Conservation (phyloP, 2,797 vertebrate species). For the Pipistrellus kuhlii region DNA sequence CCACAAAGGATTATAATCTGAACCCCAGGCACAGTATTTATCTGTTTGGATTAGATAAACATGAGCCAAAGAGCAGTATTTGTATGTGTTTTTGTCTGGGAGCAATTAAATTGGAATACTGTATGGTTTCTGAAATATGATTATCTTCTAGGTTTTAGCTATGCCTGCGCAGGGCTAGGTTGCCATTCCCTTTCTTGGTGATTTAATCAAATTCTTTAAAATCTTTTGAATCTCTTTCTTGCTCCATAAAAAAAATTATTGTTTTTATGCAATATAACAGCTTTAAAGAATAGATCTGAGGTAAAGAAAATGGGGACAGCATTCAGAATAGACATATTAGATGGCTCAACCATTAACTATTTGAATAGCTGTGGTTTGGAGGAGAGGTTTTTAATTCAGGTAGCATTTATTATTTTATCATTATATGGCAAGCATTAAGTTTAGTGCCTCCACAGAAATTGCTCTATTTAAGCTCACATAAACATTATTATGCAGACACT, state of each 20-base stretch:
- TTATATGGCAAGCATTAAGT: background rate
- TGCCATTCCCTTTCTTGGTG: background rate
- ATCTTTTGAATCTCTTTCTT: slow-evolving; percentile 31
- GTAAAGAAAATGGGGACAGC: background rate
- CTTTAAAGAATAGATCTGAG: background rate
- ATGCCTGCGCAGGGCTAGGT: background rate
- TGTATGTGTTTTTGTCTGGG: background rate
- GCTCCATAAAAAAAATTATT: background rate
- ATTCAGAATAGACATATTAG: background rate
- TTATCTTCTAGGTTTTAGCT: slow-evolving; percentile 6
- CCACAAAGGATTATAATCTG: slow-evolving; percentile 19
- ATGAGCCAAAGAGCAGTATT: background rate
- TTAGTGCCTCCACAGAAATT: background rate
- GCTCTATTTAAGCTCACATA: background rate
- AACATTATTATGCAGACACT: background rate
- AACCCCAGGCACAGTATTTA: background rate
- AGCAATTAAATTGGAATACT: background rate
- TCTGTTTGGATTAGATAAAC: slow-evolving; percentile 23
- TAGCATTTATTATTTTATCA: background rate
- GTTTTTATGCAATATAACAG: background rate
- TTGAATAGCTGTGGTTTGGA: background rate
- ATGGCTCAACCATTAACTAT: background rate
- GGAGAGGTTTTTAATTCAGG: background rate
- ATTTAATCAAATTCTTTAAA: slow-evolving; percentile 27
- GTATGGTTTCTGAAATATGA: slow-evolving; percentile 9